Percentiles rank a stretch among this genome's conserved stretches.
Conservation (phyloP, 2,888 invertebrate genomes). For the Stegophylla sp. region DNA sequence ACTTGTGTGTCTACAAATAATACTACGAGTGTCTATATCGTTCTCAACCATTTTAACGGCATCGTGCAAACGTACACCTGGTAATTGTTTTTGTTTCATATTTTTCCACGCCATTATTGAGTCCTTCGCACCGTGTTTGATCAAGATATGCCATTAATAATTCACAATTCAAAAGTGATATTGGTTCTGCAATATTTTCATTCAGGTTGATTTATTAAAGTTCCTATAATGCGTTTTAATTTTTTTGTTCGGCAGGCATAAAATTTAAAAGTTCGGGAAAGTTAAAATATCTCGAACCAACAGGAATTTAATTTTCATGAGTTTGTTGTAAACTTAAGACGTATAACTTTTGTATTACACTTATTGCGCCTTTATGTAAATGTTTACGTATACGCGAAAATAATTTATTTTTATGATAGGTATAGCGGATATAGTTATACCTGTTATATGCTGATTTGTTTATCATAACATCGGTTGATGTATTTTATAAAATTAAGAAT, state of each 20-base stretch:
- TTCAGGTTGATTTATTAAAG: slow-evolving; percentile 20
- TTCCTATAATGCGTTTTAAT: slow-evolving; percentile 15
- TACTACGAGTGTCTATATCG: too few species aligned
- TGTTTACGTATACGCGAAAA: background rate
- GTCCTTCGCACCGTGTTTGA: slow-evolving; percentile 1
- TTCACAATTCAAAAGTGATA: slow-evolving; percentile 10
- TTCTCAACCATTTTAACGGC: background rate
- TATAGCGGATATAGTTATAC: too few species aligned
- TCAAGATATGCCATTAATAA: background rate
- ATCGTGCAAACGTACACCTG: too few species aligned
- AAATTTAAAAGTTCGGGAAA: slow-evolving; percentile 18
- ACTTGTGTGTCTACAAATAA: too few species aligned
- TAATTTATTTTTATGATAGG: too few species aligned
- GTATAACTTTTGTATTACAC: background rate
- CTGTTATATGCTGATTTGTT: too few species aligned
- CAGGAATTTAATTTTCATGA: slow-evolving; percentile 3
- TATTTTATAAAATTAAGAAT: too few species aligned
- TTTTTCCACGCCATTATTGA: background rate
- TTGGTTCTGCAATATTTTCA: background rate
- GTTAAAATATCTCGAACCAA: slow-evolving; percentile 15
- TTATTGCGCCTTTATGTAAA: background rate
- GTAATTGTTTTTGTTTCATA: too few species aligned
- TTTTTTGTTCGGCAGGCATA: background rate
- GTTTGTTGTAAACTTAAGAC: background rate
- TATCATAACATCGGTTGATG: too few species aligned